Conservation (phyloP, 2,113 vertebrate species). For the Amphilophus citrinellus region DNA sequence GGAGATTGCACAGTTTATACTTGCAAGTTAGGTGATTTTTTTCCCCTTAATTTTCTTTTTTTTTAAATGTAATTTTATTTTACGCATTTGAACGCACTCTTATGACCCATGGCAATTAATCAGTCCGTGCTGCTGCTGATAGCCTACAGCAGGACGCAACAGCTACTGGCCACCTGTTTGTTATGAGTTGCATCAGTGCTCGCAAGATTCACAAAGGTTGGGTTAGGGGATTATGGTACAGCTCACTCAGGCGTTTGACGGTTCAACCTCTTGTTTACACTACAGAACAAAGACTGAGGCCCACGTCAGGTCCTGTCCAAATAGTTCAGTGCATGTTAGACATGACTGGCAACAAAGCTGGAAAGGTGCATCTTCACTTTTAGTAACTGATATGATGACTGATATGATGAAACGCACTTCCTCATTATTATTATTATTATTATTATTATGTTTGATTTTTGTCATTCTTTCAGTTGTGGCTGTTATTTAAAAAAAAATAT, state of each 20-base stretch:
- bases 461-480: background rate
- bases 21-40: background rate
- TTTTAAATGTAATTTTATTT: background rate
- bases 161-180: conserved; percentile 53
- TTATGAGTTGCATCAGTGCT: conserved; percentile 47
- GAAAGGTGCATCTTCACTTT: conserved; percentile 45
- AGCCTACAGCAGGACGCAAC: conserved; percentile 17
- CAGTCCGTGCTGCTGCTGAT: conserved; percentile 21
- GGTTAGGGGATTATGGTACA: conserved; percentile 52
- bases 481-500: background rate
- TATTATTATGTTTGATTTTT: background rate
- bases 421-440: background rate
- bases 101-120: conserved; percentile 17
- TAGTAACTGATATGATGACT: conserved; percentile 28
- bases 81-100: background rate
- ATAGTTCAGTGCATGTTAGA: conserved; percentile 38
- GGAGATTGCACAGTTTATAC: background rate
- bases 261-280: conserved; percentile 71
- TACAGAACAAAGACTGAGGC: conserved; percentile 71
- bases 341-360: conserved; percentile 45
- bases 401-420: too few species aligned
- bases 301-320: conserved; percentile 54
- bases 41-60: background rate
- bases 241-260: conserved; percentile 72
- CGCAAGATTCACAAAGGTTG: conserved; percentile 40